A percentile compares a stretch with the other conserved stretches of the same genome.
phyloP scores from a whole-genome alignment of 2,888 invertebrate genomes.

The Gerris lacustris region DNA sequence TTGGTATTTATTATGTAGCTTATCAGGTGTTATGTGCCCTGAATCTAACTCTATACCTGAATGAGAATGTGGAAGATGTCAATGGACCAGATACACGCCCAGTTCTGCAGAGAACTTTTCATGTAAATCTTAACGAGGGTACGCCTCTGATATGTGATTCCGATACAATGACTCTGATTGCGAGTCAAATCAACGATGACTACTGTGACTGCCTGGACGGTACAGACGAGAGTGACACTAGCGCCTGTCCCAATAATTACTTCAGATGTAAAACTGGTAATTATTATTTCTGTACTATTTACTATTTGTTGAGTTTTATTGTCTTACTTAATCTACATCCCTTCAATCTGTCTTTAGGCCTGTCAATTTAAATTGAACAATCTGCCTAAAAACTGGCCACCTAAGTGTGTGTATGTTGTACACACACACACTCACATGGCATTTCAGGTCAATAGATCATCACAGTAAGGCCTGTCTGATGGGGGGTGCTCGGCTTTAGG shows the following conservation, averaged over 20 bases:
- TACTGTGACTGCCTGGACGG: constrained; percentile 87
- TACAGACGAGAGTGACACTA: constrained; percentile 75
- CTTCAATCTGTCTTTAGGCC: too few species aligned
- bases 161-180: constrained; percentile 48
- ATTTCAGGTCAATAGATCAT: too few species aligned
- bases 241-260: constrained; percentile 71
- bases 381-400: too few species aligned
- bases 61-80: neutral
- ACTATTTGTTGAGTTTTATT: too few species aligned
- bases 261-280: constrained; percentile 37
- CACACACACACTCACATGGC: too few species aligned
- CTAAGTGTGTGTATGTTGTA: too few species aligned
- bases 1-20: neutral
- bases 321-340: too few species aligned
- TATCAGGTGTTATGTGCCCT: neutral
- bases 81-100: neutral
- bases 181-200: constrained; percentile 70
- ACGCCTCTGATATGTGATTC: neutral
- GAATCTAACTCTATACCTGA: neutral
- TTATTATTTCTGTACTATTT: neutral
- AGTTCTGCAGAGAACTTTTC: neutral
- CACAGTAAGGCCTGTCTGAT: too few species aligned
- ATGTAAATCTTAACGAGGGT: neutral
- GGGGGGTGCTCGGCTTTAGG: too few species aligned
- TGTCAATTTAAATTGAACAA: too few species aligned